Base-by-base conservation (phyloP, 1,140 invertebrate species). In the Cydia splendana region DNA sequence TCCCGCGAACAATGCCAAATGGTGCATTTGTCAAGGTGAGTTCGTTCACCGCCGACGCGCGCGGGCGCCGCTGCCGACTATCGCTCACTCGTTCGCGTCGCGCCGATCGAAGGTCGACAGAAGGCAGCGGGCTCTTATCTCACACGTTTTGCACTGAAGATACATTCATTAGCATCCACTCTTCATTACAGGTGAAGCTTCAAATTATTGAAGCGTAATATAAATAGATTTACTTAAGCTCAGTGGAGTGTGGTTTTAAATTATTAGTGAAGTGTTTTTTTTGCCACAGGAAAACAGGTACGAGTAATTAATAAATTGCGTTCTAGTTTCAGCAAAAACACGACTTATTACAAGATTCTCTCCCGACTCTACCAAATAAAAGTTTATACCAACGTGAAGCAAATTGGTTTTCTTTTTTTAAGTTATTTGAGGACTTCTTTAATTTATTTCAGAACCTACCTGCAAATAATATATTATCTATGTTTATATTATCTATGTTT, bases 21-120 rank as follows among this genome's bases (percentile, higher is more conserved):
- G 91, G 91, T 93, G 91, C 91, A 93, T 93, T 93, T 93, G 91
- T 93, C 91, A 93, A 93, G 91, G 91, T 93, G 88, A 93, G 91
- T 93, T 92, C 91, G 91, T 93, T 92, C 91, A 93, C 91, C 91
- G 89, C 84, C 88, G 90, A 88, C 90, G 90, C 89, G 51, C 76
- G 62, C 84, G 85, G 80, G 88, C 88, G 89, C 90, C 89, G 88
- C 86, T 74, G 48, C 38, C 79, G 80, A 77, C 80, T 78, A 77
- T 79, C 82, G 82, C 78, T 77, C 81, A 78, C 57, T 87, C 88
- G 85, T 85, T 85, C 84, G 83, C 84, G 82, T 82, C 86, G 84
- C 85, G 83, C 85, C 84, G 81, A 84, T 81, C 89, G 91, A 93
- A 93, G 91, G 90, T 91, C 89, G 89, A 84, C 85, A 82, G 86